Evolutionary conservation across 2,888 invertebrate species (phyloP).

Genomic region (Cepaea hortensis): DNA sequence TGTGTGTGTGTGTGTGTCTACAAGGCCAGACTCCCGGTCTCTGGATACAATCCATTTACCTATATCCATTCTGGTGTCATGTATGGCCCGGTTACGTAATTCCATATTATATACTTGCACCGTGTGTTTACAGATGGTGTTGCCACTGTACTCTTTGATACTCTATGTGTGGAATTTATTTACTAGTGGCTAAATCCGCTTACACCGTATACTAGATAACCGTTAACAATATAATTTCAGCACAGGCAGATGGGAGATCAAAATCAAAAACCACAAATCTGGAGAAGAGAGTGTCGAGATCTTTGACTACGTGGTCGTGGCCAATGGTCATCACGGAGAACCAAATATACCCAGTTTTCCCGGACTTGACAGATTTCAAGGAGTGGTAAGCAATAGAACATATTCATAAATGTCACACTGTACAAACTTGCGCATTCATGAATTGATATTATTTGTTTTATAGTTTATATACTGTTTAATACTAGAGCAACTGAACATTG

Average conservation of each 20-base stretch:
- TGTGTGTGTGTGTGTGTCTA: no score
- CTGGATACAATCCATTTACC: no score
- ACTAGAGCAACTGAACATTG: neutral
- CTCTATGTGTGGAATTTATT: no score
- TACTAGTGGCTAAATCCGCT: no score
- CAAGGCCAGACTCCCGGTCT: no score
- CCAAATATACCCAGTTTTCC: conserved; percentile 59
- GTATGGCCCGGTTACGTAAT: no score
- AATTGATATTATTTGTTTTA: neutral
- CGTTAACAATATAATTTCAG: neutral
- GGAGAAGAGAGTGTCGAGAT: conserved; percentile 51
- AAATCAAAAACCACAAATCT: conserved; percentile 57
- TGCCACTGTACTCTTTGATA: no score
- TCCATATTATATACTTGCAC: no score
- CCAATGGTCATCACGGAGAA: conserved; percentile 70
- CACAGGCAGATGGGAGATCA: conserved; percentile 68
- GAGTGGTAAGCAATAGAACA: conserved; percentile 53
- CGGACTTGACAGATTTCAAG: conserved; percentile 63
- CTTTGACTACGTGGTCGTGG: conserved; percentile 68
- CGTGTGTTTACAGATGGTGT: no score
- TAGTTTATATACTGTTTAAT: neutral
- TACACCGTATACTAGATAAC: neutral
- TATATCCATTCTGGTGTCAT: no score
- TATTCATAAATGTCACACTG: no score
- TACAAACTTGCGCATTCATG: no score